These are phyloP conservation scores for Microctenopoma stevenorrisi DNA, from an alignment of 2,797 vertebrate species.

Conservation along the genomic window DNA sequence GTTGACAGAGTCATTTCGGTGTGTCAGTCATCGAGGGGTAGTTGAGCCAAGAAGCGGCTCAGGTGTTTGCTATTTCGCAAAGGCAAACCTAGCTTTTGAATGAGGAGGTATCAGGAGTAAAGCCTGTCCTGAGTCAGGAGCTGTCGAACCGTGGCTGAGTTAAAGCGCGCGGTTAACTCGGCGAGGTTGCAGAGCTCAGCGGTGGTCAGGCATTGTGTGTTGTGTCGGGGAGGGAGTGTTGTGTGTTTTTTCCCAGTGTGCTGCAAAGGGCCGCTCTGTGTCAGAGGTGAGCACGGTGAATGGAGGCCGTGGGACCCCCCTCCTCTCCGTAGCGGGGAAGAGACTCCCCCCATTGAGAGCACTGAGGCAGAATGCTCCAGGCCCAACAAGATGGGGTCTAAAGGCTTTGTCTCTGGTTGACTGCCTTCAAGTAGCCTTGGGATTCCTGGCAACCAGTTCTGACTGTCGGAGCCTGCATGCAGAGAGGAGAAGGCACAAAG, in stretches of 20 bases:
- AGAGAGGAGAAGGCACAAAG: constrained; percentile 62
- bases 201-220: constrained; percentile 35
- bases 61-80: constrained; percentile 1
- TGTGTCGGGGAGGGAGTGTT: constrained; percentile 57
- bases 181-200: constrained; percentile 24
- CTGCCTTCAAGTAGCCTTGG: constrained; percentile 66
- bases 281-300: constrained; percentile 81
- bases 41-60: constrained; percentile 22
- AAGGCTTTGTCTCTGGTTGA: constrained; percentile 79
- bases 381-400: constrained; percentile 62
- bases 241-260: constrained; percentile 74
- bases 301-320: constrained; percentile 59
- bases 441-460: constrained; percentile 78
- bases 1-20: constrained; percentile 43
- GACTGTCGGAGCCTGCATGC: constrained; percentile 53
- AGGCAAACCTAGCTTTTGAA: neutral
- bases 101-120: neutral
- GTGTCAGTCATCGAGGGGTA: constrained; percentile 23
- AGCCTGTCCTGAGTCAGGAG: neutral
- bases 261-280: constrained; percentile 61
- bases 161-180: constrained; percentile 20
- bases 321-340: constrained; percentile 56
- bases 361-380: constrained; percentile 68
- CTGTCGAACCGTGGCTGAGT: constrained; percentile 10
- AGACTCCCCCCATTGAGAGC: constrained; percentile 59